Evolutionary conservation across 2,113 vertebrate genomes (phyloP).

Genomic region (Saimiri boliviensis): DNA sequence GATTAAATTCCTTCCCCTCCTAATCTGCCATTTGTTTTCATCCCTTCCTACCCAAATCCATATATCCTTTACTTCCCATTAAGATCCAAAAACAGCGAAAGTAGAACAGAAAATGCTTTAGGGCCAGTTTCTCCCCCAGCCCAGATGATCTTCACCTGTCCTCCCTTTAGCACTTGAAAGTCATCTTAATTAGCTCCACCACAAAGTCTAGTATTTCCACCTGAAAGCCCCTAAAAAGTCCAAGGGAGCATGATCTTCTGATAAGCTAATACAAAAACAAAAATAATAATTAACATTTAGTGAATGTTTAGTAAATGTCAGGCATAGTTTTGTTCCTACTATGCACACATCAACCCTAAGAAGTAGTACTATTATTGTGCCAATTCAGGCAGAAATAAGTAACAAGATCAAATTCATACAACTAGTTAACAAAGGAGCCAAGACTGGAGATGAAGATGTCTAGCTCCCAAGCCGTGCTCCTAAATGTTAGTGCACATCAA

Average conservation of each 20-base stretch:
- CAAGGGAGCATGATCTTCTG: not conserved
- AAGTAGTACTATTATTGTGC: not conserved
- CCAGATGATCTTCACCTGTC: not conserved
- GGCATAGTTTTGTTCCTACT: not conserved
- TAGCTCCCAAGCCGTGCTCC: not conserved
- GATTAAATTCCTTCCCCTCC: not conserved
- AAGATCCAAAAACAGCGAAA: not conserved
- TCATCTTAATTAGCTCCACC: not conserved
- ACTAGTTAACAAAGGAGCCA: not conserved
- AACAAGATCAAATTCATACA: not conserved
- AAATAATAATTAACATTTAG: not conserved
- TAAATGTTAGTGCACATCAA: not conserved
- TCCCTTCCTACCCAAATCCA: not conserved
- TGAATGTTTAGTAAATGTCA: not conserved
- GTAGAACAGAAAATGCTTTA: not conserved
- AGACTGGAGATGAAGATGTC: not conserved
- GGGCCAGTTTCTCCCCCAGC: not conserved
- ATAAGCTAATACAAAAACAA: slow-evolving; percentile 20
- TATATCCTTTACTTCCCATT: not conserved
- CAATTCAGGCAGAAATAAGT: not conserved
- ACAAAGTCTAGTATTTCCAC: not conserved
- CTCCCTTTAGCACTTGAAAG: not conserved
- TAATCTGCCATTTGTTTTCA: not conserved
- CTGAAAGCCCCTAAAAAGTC: not conserved
- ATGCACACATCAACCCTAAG: not conserved